Evolutionary conservation across 2,888 invertebrate genomes (phyloP).

Genomic region (Podotricha telesiphe): DNA sequence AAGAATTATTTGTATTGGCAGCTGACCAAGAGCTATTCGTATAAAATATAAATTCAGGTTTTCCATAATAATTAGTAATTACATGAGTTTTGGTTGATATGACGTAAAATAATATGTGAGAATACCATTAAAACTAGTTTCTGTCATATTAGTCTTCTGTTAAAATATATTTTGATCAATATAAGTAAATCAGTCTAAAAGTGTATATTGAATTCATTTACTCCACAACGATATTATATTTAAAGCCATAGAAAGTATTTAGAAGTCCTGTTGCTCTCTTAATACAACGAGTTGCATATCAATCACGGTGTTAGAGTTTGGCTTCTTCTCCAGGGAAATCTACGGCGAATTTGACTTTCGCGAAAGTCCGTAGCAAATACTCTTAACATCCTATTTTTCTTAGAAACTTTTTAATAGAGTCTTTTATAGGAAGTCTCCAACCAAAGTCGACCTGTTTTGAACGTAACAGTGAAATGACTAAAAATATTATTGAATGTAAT

Average conservation of each 20-base stretch:
- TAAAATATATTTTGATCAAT: background rate
- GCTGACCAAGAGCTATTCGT: conserved; percentile 44
- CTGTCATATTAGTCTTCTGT: background rate
- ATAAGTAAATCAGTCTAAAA: too few relatives aligned
- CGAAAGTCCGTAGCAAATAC: conserved; percentile 28
- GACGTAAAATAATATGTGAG: too few relatives aligned
- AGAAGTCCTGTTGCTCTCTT: conserved; percentile 31
- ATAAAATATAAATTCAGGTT: conserved; percentile 13
- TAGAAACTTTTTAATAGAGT: conserved; percentile 22
- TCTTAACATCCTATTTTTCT: conserved; percentile 33
- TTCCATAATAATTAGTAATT: conserved; percentile 5
- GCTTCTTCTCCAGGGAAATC: conserved; percentile 41
- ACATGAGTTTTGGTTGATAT: background rate
- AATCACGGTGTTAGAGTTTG: conserved; percentile 40
- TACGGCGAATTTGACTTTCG: conserved; percentile 36
- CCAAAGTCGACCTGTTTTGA: conserved; percentile 2
- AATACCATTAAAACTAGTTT: too few relatives aligned
- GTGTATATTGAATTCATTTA: background rate
- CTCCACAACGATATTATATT: background rate
- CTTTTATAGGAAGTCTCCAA: background rate
- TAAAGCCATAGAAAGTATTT: conserved; percentile 9
- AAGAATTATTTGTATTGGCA: conserved; percentile 52
- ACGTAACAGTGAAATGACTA: background rate
- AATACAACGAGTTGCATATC: conserved; percentile 40
- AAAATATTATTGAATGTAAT: conserved; percentile 5